These are phyloP conservation scores for Xerus rutilus DNA, from an alignment of 2,797 vertebrate genomes.

Conservation along the genomic window DNA sequence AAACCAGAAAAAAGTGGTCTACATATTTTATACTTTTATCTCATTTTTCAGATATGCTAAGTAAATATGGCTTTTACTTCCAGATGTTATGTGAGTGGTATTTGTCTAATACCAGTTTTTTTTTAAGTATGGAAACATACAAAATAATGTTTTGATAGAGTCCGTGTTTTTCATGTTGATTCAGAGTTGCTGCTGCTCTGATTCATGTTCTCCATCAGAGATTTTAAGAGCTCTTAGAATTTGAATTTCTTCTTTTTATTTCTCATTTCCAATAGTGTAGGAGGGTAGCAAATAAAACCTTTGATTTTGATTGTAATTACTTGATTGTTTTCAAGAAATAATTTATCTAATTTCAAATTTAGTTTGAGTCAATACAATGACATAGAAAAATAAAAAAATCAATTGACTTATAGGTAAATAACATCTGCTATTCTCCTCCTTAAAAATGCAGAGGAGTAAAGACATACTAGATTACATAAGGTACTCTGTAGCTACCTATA, in stretches of 20 bases:
- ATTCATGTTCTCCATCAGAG: not conserved
- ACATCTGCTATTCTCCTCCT: not conserved
- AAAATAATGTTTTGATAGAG: not conserved
- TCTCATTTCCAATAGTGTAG: not conserved
- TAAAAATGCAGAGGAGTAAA: not conserved
- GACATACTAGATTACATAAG: not conserved
- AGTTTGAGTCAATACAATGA: not conserved
- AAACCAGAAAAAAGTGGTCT: not conserved
- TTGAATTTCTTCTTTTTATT: not conserved
- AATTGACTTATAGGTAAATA: not conserved
- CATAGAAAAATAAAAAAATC: not conserved
- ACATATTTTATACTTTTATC: not conserved
- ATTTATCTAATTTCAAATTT: not conserved
- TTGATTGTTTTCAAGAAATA: not conserved
- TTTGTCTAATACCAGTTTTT: not conserved
- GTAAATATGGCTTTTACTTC: not conserved
- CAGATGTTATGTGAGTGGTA: not conserved
- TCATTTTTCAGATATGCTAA: not conserved
- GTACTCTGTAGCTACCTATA: not conserved
- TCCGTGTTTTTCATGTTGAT: not conserved
- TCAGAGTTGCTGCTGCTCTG: not conserved
- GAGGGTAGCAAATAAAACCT: not conserved
- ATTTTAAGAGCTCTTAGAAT: not conserved
- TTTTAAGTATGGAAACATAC: not conserved
- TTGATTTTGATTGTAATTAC: not conserved